Conservation (phyloP, 1,140 invertebrate species). For the Hydropsyche tenuis region DNA sequence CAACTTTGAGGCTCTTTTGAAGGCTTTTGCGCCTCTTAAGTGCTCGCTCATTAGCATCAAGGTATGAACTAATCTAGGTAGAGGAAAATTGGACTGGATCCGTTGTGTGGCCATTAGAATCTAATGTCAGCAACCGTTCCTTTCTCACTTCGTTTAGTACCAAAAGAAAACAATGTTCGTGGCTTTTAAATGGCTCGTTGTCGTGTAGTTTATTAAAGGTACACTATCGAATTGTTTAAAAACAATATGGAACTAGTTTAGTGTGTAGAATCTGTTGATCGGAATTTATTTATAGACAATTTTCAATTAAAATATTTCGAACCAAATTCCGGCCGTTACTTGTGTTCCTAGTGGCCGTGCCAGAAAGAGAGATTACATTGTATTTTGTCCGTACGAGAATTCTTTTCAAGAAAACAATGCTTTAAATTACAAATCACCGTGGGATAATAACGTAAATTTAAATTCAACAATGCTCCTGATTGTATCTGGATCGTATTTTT, state of each 20-base stretch:
- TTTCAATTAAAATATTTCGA: too few relatives aligned
- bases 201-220: too few relatives aligned
- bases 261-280: too few relatives aligned
- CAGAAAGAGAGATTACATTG: slow-evolving; percentile 7
- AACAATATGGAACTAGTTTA: too few relatives aligned
- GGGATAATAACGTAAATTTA: slow-evolving; percentile 1
- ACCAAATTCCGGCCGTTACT: too few relatives aligned
- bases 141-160: too few relatives aligned
- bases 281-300: too few relatives aligned
- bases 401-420: not conserved
- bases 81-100: not conserved
- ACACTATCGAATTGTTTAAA: too few relatives aligned
- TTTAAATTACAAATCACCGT: slow-evolving; percentile 26
- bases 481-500: slow-evolving; percentile 1
- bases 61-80: slow-evolving; percentile 29
- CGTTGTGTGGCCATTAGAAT: not conserved
- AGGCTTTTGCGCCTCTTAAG: slow-evolving; percentile 22
- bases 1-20: not conserved
- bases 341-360: too few relatives aligned
- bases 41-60: slow-evolving; percentile 26
- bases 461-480: slow-evolving; percentile 10
- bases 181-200: too few relatives aligned
- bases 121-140: too few relatives aligned
- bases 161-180: too few relatives aligned
- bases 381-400: slow-evolving; percentile 2